These are phyloP conservation scores for Chamaea fasciata DNA, from an alignment of 2,113 vertebrate species.

Conservation along the genomic window DNA sequence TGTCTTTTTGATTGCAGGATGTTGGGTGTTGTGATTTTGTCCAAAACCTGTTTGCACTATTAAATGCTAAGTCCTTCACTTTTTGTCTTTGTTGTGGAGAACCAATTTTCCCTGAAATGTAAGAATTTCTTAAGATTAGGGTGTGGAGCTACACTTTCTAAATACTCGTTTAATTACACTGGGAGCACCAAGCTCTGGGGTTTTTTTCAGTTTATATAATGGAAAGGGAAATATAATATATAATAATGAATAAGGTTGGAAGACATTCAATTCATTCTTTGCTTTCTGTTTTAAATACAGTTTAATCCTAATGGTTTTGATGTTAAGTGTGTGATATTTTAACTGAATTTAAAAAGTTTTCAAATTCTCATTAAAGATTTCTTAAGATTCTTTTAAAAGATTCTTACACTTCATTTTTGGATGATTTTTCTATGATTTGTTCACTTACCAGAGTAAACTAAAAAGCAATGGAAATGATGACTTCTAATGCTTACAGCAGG, in stretches of 20 bases:
- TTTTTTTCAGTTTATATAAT: neutral
- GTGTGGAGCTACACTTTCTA: neutral
- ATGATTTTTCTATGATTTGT: neutral
- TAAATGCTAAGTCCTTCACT: neutral
- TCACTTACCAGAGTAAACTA: neutral
- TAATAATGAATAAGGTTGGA: neutral
- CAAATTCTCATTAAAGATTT: neutral
- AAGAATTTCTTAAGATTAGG: neutral
- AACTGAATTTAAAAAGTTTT: neutral
- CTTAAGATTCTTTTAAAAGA: neutral
- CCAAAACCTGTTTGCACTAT: neutral
- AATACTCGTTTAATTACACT: neutral
- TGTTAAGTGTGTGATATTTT: neutral
- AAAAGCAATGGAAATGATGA: neutral
- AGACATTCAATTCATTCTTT: neutral
- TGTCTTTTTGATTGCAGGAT: neutral
- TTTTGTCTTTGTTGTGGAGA: neutral
- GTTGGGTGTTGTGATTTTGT: neutral
- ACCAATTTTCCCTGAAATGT: accelerated
- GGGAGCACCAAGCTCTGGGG: neutral
- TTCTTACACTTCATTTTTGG: neutral
- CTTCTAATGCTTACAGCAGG: neutral
- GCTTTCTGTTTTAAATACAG: neutral
- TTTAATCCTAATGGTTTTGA: neutral
- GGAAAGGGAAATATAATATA: neutral